Evolutionary conservation across 2,113 vertebrate species (phyloP), one percentile per base, ranked within the genome.

Genomic region (Dolichotis patagonum): DNA sequence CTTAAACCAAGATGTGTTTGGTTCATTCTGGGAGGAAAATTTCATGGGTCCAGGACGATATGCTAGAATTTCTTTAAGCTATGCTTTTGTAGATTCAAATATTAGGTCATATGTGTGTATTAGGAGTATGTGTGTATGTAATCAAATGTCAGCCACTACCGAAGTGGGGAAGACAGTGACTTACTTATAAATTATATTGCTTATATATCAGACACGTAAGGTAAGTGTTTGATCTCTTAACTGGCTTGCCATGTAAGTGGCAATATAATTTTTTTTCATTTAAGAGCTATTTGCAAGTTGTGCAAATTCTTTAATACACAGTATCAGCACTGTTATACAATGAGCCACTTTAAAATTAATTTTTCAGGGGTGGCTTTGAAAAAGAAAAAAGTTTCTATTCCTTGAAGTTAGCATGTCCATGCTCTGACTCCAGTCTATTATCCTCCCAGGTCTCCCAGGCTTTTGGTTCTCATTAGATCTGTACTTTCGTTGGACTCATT

Each of bases 301-400:
- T 96, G 38, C 71, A 85, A 58, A 89, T 96, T 71, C 52, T 90
- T 63, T 30, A 60, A n/a, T n/a, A 84, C 35, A 54, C 63, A 75
- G 2, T 46, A 12, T 43, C 43, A 46, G 24, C 41, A 77, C 41
- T 77, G 26, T 46, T 28, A 28, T 49, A 78, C 6, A 78, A 7
- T 84, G 63, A 96, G 54, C n/a, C 54, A 89, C 24, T 77, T 91
- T 83, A 62, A 95, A 95, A 82, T 91, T 35, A 93, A 83, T 91
- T 96, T 91, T 73, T 94, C 26, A 49, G 43, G 38, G 24, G 1
- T 95, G 49, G n/a, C 62, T 94, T 85, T 85, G 38, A 95, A 65
- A 19, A 26, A 41, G 7, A 75, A 91, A 94, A 52, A 96, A 80
- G 89, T 90, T 90, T 83, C 80, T 94, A 96, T 78, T n/a, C 43